phyloP scores from a whole-genome alignment of 2,888 invertebrate species.

The Perithous albicinctus region DNA sequence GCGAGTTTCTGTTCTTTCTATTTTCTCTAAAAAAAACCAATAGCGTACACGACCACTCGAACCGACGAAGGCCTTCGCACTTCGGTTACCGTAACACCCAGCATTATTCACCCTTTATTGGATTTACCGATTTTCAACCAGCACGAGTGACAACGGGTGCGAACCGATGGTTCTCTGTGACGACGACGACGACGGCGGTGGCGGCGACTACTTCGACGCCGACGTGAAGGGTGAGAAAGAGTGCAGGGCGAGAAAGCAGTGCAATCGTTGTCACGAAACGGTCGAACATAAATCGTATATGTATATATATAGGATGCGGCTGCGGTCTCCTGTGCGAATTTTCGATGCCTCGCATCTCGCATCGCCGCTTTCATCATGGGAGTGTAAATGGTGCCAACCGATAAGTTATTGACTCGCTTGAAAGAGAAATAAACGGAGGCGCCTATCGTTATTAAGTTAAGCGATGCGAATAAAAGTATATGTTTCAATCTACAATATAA shows the following conservation, averaged over 20 bases:
- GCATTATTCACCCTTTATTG: slow-evolving; percentile 83
- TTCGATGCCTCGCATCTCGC: slow-evolving; percentile 34
- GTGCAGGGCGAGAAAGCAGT: slow-evolving; percentile 32
- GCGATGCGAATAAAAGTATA: too few species aligned
- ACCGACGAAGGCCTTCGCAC: slow-evolving; percentile 67
- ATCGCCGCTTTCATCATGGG: slow-evolving; percentile 18
- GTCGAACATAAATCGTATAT: slow-evolving; percentile 76
- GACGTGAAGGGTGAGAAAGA: slow-evolving; percentile 28
- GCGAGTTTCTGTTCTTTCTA: slow-evolving; percentile 37
- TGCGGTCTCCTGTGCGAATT: slow-evolving; percentile 20
- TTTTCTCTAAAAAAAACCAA: slow-evolving; percentile 49
- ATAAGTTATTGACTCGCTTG: slow-evolving; percentile 28
- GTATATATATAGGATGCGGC: slow-evolving; percentile 16
- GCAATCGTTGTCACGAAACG: slow-evolving; percentile 70
- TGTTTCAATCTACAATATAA: too few species aligned
- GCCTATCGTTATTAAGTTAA: background rate
- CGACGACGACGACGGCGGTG: slow-evolving; percentile 30
- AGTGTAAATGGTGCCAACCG: background rate
- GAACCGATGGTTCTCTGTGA: slow-evolving; percentile 3
- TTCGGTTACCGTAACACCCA: slow-evolving; percentile 65
- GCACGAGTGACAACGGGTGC: slow-evolving; percentile 56
- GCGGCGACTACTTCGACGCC: slow-evolving; percentile 29
- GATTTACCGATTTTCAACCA: slow-evolving; percentile 80
- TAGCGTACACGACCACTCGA: slow-evolving; percentile 5
- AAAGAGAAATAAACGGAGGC: slow-evolving; percentile 11